phyloP scores from a whole-genome alignment of 2,113 vertebrate genomes.

The Pomatostomus ruficeps region DNA sequence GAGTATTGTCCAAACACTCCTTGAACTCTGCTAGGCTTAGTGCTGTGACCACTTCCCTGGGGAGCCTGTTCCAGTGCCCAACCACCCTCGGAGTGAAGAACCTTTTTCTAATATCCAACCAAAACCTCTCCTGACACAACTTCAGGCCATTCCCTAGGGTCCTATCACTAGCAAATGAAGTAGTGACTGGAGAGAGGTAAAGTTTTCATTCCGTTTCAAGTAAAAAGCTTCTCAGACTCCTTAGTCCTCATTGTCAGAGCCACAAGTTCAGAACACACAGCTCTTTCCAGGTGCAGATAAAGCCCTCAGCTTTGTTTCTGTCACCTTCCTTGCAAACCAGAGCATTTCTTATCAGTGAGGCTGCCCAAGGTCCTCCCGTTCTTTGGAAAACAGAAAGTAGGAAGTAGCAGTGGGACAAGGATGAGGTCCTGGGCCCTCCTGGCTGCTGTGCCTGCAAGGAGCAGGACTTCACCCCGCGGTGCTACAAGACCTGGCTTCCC shows the following conservation, averaged over 20 bases:
- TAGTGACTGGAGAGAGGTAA: background rate
- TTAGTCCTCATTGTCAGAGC: background rate
- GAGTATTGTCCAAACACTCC: background rate
- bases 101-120: background rate
- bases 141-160: background rate
- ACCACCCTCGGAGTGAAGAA: background rate
- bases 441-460: background rate
- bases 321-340: background rate
- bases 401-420: background rate
- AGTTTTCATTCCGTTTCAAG: background rate
- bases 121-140: background rate
- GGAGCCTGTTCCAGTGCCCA: background rate
- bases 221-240: background rate
- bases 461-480: background rate
- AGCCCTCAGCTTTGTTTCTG: background rate
- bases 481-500: background rate
- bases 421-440: fast-evolving
- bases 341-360: background rate
- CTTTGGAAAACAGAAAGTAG: background rate
- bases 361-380: background rate
- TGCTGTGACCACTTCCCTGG: background rate
- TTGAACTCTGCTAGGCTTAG: background rate
- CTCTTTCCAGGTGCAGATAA: background rate
- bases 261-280: fast-evolving
- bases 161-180: background rate